Conservation (phyloP, 2,113 vertebrate species). For the Sitta europaea region DNA sequence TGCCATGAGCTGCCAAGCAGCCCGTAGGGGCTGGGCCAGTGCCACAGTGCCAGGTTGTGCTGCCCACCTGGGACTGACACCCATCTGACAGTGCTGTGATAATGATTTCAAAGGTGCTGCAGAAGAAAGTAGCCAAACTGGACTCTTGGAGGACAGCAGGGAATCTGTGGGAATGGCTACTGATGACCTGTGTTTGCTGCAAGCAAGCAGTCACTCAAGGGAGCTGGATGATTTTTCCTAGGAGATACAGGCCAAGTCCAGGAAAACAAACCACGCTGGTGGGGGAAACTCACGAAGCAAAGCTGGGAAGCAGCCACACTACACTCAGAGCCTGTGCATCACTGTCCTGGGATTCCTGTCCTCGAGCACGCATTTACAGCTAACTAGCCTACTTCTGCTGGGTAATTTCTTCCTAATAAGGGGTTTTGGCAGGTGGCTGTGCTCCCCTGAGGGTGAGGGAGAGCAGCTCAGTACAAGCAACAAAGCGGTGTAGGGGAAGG, state of each 20-base stretch:
- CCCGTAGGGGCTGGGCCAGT: accelerated
- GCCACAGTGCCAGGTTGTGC: not conserved
- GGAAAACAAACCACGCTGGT: not conserved
- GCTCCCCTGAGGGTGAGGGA: not conserved
- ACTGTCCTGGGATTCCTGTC: not conserved
- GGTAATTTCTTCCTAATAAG: not conserved
- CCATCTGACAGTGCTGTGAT: not conserved
- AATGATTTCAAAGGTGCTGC: not conserved
- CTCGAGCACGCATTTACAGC: accelerated
- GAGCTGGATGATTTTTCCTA: not conserved
- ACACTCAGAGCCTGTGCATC: not conserved
- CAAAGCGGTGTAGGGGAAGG: not conserved
- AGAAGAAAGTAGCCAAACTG: not conserved
- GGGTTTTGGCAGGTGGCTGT: not conserved
- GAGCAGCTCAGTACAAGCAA: not conserved
- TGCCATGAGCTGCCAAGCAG: not conserved
- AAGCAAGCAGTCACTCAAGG: not conserved
- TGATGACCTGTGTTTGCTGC: not conserved
- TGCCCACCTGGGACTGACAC: not conserved
- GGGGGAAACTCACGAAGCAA: not conserved
- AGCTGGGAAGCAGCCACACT: not conserved
- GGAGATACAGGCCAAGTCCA: not conserved
- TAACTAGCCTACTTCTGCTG: not conserved
- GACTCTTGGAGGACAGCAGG: not conserved
- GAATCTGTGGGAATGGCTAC: not conserved